Percentiles rank a stretch among this genome's conserved stretches.
Evolutionary conservation across 2,797 vertebrate species (phyloP).

Genomic region (Cyclopterus lumpus): DNA sequence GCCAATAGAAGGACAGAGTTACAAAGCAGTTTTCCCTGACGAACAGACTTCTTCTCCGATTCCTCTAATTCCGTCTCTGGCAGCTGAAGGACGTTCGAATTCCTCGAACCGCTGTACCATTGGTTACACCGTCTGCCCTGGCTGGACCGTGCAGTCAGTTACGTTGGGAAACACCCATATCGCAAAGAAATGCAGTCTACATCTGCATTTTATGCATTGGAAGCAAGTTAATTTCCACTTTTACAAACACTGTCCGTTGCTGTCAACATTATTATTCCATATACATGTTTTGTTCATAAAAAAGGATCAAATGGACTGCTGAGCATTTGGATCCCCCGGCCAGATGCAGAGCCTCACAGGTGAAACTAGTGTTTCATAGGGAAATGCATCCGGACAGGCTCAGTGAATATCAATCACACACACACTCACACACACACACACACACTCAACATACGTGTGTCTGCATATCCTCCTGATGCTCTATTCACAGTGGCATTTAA

Average conservation of each 20-base stretch:
- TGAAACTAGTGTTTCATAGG: slow-evolving; percentile 66
- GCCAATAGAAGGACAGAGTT: background rate
- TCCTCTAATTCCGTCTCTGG: slow-evolving; percentile 64
- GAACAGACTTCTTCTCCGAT: slow-evolving; percentile 46
- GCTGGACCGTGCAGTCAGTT: slow-evolving; percentile 14
- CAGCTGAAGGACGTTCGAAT: slow-evolving; percentile 55
- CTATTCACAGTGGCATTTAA: slow-evolving; percentile 68
- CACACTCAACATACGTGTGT: slow-evolving; percentile 33
- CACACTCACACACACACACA: slow-evolving; percentile 32
- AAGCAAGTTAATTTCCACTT: too few relatives aligned
- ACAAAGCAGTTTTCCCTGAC: slow-evolving; percentile 4
- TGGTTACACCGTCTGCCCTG: slow-evolving; percentile 16
- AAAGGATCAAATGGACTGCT: slow-evolving; percentile 36
- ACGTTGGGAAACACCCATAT: slow-evolving; percentile 23
- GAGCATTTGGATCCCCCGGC: slow-evolving; percentile 26
- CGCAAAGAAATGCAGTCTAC: too few relatives aligned
- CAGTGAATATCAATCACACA: slow-evolving; percentile 67
- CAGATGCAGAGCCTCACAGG: slow-evolving; percentile 52
- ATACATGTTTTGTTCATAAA: slow-evolving; percentile 8
- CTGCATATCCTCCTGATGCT: slow-evolving; percentile 52
- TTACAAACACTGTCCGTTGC: slow-evolving; percentile 22
- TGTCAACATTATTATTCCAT: slow-evolving; percentile 18
- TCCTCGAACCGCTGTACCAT: slow-evolving; percentile 26
- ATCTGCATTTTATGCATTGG: too few relatives aligned
- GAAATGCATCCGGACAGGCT: slow-evolving; percentile 53